phyloP scores from a whole-genome alignment of 2,113 vertebrate genomes.

The Calypte anna region DNA sequence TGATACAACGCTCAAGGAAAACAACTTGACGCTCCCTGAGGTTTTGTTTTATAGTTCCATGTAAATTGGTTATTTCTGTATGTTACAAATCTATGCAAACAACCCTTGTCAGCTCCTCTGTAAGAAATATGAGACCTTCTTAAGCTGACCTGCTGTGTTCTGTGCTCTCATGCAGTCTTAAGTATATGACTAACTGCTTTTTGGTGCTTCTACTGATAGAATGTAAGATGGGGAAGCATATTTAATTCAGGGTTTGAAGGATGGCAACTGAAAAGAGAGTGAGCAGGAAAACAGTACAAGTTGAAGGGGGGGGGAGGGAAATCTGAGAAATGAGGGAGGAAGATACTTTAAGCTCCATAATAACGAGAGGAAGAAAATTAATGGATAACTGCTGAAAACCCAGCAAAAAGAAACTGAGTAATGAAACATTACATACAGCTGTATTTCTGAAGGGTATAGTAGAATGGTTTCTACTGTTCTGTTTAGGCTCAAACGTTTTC shows the following conservation, averaged over 20 bases:
- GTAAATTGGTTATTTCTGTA: neutral
- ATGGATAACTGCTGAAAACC: constrained; percentile 9
- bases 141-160: neutral
- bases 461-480: constrained; percentile 83
- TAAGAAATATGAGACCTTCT: neutral
- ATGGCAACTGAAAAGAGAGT: neutral
- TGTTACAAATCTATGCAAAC: neutral
- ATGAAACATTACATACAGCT: constrained; percentile 71
- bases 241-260: neutral
- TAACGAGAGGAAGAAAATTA: neutral
- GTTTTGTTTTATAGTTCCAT: neutral
- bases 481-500: constrained; percentile 83
- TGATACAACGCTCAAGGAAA: neutral
- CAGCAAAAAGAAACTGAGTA: constrained; percentile 36
- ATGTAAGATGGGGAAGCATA: neutral
- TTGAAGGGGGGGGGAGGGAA: neutral
- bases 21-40: neutral
- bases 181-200: neutral
- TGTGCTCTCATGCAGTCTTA: neutral
- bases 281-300: neutral
- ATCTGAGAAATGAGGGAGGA: neutral
- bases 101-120: neutral
- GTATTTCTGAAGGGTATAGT: constrained; percentile 75
- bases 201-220: neutral
- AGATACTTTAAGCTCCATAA: neutral